Conservation (phyloP, 2,888 invertebrate genomes). For the Tachina fera region DNA sequence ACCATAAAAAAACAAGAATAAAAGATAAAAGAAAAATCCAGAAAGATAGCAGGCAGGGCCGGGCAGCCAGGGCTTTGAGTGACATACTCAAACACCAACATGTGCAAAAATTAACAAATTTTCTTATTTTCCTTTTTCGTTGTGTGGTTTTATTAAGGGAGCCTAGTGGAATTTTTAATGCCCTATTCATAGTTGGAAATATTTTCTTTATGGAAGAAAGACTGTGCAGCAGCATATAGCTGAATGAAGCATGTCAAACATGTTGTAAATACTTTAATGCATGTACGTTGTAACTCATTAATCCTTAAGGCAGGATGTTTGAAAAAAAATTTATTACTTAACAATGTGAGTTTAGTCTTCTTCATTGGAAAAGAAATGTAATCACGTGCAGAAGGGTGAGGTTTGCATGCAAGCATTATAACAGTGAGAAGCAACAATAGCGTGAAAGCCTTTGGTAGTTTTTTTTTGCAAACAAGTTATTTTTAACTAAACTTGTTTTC, state of each 20-base stretch:
- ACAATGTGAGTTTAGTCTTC: background rate
- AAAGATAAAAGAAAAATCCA: background rate
- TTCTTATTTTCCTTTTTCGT: conserved; percentile 1
- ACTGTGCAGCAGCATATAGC: background rate
- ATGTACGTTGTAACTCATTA: conserved; percentile 16
- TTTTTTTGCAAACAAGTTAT: background rate
- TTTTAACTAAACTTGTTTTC: background rate
- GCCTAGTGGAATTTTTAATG: conserved; percentile 26
- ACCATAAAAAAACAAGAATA: conserved; percentile 13
- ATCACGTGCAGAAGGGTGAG: background rate
- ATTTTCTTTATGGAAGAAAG: background rate
- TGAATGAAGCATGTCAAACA: background rate
- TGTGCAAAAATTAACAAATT: conserved; percentile 26
- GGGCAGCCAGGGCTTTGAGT: conserved; percentile 21
- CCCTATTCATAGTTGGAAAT: conserved; percentile 13
- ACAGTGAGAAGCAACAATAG: conserved; percentile 16
- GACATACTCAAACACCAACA: conserved; percentile 28
- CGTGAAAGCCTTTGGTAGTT: background rate
- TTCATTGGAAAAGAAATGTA: background rate
- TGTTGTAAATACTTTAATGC: conserved; percentile 27
- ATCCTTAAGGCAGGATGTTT: conserved; percentile 27
- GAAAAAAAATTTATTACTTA: background rate
- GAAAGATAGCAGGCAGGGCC: conserved; percentile 11
- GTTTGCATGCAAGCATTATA: background rate
- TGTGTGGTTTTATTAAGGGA: background rate